Evolutionary conservation across 1,140 invertebrate genomes (phyloP).

Genomic region (Penaeus indicus): DNA sequence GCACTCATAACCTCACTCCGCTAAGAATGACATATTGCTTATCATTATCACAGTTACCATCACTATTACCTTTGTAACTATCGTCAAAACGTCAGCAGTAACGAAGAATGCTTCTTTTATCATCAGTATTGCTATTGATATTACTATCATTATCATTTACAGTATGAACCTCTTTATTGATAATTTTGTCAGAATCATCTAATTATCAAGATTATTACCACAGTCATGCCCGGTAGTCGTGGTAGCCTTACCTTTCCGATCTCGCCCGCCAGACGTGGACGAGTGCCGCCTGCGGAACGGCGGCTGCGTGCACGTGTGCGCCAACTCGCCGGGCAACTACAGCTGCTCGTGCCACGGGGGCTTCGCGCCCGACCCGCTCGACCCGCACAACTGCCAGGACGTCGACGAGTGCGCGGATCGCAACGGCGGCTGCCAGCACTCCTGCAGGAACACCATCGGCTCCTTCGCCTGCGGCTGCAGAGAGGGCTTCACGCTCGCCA

Average conservation of each 20-base stretch:
- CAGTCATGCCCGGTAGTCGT: background rate
- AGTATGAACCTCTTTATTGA: background rate
- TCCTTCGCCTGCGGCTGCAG: slow-evolving; percentile 69
- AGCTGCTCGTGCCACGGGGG: slow-evolving; percentile 74
- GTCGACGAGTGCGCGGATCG: slow-evolving; percentile 69
- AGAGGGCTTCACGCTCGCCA: slow-evolving; percentile 68
- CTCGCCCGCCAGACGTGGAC: slow-evolving; percentile 74
- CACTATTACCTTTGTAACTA: no score
- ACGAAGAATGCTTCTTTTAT: background rate
- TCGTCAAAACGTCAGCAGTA: background rate
- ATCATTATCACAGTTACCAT: no score
- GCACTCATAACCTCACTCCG: no score
- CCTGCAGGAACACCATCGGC: slow-evolving; percentile 70
- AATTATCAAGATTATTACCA: background rate
- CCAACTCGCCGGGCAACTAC: slow-evolving; percentile 71
- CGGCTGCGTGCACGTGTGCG: slow-evolving; percentile 68
- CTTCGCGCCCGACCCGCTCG: slow-evolving; percentile 66
- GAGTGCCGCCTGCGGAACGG: slow-evolving; percentile 73
- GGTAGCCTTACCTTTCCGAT: background rate
- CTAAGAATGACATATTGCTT: no score
- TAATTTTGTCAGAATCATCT: background rate
- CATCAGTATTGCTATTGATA: background rate
- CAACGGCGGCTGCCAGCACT: slow-evolving; percentile 69
- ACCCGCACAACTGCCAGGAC: slow-evolving; percentile 66
- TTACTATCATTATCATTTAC: background rate